Evolutionary conservation across 2,113 vertebrate species (phyloP).

Genomic region (Sclerurus mexicanus): DNA sequence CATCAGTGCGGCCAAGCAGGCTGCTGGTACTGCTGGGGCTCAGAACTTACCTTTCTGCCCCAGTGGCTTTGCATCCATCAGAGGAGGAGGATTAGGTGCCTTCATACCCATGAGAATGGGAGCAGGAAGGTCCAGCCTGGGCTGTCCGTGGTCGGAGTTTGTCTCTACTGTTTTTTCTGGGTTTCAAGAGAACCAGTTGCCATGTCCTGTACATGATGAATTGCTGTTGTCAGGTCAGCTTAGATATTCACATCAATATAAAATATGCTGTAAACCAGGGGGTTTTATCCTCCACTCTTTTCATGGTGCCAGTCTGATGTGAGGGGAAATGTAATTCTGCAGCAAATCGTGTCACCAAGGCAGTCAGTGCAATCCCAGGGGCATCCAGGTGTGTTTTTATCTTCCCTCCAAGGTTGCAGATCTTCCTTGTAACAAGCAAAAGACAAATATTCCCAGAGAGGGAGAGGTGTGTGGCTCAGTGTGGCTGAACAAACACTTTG

Average conservation of each 20-base stretch:
- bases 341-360: neutral
- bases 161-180: neutral
- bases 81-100: neutral
- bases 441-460: constrained; percentile 83
- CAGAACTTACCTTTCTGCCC: neutral
- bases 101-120: neutral
- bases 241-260: neutral
- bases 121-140: neutral
- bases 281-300: neutral
- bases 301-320: neutral
- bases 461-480: neutral
- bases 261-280: neutral
- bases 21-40: neutral
- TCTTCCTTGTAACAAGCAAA: constrained; percentile 60
- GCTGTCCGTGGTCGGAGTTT: neutral
- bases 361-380: constrained; percentile 5
- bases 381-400: constrained; percentile 46
- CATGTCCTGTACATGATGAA: neutral
- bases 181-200: neutral
- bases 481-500: neutral
- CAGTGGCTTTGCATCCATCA: neutral
- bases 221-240: neutral
- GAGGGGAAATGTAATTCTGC: neutral
- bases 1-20: neutral
- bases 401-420: constrained; percentile 52